Percentiles rank a stretch among this genome's conserved stretches.
Evolutionary conservation across 2,797 vertebrate species (phyloP).

Genomic region (Myotis daubentonii): DNA sequence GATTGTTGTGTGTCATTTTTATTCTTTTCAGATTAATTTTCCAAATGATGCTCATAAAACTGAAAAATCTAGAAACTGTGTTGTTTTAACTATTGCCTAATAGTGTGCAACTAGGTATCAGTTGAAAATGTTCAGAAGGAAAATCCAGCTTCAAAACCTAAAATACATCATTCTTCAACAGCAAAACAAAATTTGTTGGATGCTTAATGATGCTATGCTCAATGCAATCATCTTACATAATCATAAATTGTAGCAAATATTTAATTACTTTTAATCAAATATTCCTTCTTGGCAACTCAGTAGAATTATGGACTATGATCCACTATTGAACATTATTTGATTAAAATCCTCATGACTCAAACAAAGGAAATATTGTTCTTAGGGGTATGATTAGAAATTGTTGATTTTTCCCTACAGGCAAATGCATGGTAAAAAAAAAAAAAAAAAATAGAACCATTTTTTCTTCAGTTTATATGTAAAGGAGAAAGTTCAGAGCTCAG

Average conservation of each 20-base stretch:
- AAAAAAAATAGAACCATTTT: neutral
- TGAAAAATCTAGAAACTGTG: constrained; percentile 37
- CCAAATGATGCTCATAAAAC: neutral
- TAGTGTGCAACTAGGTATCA: neutral
- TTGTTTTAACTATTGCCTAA: neutral
- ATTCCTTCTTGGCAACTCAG: constrained; percentile 18
- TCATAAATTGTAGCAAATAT: constrained; percentile 29
- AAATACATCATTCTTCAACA: neutral
- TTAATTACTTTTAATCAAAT: constrained; percentile 34
- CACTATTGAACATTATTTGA: constrained; percentile 46
- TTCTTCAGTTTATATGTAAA: constrained; percentile 10
- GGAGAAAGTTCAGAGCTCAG: constrained; percentile 17
- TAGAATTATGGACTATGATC: neutral
- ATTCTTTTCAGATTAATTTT: constrained; percentile 28
- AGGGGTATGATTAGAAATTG: constrained; percentile 14
- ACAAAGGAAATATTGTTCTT: constrained; percentile 43
- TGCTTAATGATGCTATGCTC: neutral
- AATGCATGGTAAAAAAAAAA: neutral
- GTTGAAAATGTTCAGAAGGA: constrained; percentile 35
- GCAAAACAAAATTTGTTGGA: neutral
- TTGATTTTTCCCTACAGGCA: constrained; percentile 8
- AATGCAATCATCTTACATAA: constrained; percentile 23
- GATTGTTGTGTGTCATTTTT: constrained; percentile 3
- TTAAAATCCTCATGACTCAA: constrained; percentile 39
- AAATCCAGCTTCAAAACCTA: constrained; percentile 51